phyloP scores from a whole-genome alignment of 1,140 invertebrate species.

The Centruroides vittatus region DNA sequence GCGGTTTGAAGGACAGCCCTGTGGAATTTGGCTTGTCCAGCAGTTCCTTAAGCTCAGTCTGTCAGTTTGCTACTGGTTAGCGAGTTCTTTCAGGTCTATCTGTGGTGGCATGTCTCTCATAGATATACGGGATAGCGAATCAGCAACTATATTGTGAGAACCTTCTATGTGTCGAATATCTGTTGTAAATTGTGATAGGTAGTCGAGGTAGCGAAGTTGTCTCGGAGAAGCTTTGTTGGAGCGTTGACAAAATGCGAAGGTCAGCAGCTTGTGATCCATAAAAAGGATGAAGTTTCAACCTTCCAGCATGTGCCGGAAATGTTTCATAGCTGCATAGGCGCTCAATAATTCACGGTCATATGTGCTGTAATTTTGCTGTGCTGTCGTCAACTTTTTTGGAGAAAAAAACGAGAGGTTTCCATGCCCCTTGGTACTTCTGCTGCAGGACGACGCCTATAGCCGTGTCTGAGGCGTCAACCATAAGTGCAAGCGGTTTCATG shows the following conservation, averaged over 20 bases:
- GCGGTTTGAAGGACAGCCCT: background rate
- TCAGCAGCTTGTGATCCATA: constrained; percentile 24
- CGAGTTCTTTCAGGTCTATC: background rate
- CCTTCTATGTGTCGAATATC: constrained; percentile 23
- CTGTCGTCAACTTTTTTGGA: constrained; percentile 7
- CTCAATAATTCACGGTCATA: constrained; percentile 22
- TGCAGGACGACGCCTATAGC: constrained; percentile 11
- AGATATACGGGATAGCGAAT: constrained; percentile 1
- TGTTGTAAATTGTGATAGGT: too few species aligned
- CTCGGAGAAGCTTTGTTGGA: background rate
- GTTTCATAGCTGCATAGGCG: constrained; percentile 17
- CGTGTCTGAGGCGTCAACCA: constrained; percentile 8
- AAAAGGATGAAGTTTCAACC: constrained; percentile 20
- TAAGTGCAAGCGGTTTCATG: background rate
- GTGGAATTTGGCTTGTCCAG: background rate
- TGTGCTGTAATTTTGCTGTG: constrained; percentile 9
- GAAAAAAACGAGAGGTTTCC: constrained; percentile 14
- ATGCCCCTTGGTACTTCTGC: constrained; percentile 1
- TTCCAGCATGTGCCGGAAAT: constrained; percentile 23
- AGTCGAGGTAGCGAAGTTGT: too few species aligned
- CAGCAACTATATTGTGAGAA: constrained; percentile 20
- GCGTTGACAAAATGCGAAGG: background rate
- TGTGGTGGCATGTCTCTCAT: background rate
- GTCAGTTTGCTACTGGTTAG: background rate
- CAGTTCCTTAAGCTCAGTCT: background rate